Base-by-base conservation (phyloP, 1,140 invertebrate genomes). In the Heliothis virescens region DNA sequence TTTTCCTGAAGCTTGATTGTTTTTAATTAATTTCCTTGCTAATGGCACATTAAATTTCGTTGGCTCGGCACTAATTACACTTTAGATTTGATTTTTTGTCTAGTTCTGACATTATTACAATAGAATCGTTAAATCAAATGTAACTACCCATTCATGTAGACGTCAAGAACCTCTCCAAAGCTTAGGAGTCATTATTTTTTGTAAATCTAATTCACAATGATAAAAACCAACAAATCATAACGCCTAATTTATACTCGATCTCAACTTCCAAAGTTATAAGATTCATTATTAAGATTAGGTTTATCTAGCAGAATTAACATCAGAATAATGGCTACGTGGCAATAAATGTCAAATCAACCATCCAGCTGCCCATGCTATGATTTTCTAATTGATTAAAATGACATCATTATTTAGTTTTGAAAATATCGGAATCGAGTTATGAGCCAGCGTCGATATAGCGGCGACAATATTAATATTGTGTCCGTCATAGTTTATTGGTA, bases 41-140 rank as follows among this genome's bases (percentile, higher is more conserved):
- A 81, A 78, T 85, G 78, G 83, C 76, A 85, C 84, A 85, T 85
- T 88, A 84, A 87, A 83, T 84, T 85, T 80, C 29, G 16, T 83
- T 77, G 67, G 18, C 3, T 47, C 67, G 53, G 21, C 21, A 12
- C 48, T 81, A 83, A 83, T 83, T 83, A 81, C 71, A 47, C 52
- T 81, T 79, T 79, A 63, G 52, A 67, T 82, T 21, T 79, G 75
- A 65, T 79, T 76, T 81, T 72, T 48, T 79, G 67, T 74, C 65
- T 12, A 21, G 65, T 55, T 76, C 55, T 63, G 63, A 75, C 55
- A 57, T 79, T 63, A 76, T 76, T 34, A 71, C 72, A 76, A 79
- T 71, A 41, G 41, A 57, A 60, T 76, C 18, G 60, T 60, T 63
- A 73, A 57, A 76, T 69, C 78, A 76, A 57, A 74, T 67, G 18